Conservation (phyloP, 2,888 invertebrate species). For the Arge pagana region DNA sequence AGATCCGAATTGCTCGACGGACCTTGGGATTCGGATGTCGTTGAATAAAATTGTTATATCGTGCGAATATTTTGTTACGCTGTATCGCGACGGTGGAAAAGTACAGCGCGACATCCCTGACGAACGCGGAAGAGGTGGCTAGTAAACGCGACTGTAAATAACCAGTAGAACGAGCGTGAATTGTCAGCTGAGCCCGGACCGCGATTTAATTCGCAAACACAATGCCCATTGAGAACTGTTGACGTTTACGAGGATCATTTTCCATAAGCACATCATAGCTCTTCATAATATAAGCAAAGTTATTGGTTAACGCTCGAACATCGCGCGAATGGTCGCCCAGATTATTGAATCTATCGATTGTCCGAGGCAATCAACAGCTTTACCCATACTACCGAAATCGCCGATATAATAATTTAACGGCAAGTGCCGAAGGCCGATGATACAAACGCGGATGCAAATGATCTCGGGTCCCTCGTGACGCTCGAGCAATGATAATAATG, state of each 20-base stretch:
- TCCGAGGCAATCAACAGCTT: constrained; percentile 14
- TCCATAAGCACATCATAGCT: constrained; percentile 42
- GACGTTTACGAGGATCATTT: constrained; percentile 35
- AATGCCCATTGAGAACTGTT: constrained; percentile 26
- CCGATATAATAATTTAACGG: constrained; percentile 16
- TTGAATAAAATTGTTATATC: no score
- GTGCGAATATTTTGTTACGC: no score
- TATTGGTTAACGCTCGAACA: constrained; percentile 10
- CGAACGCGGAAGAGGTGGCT: no score
- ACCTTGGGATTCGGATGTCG: no score
- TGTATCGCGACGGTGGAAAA: no score
- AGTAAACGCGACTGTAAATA: no score
- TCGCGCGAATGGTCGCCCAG: constrained; percentile 19
- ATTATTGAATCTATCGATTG: constrained; percentile 22
- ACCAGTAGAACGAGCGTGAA: no score
- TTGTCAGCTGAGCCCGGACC: no score
- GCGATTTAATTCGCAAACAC: constrained; percentile 24
- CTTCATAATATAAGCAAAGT: constrained; percentile 26
- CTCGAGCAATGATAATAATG: constrained; percentile 17
- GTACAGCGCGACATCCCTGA: no score
- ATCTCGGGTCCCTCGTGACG: constrained; percentile 4
- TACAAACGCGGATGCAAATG: constrained; percentile 11
- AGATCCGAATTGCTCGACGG: no score
- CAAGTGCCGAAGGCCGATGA: constrained; percentile 5
- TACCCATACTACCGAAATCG: background rate